A percentile compares a stretch with the other conserved stretches of the same genome.
Conservation (phyloP, 2,888 invertebrate species). For the Erpobdella octoculata region DNA sequence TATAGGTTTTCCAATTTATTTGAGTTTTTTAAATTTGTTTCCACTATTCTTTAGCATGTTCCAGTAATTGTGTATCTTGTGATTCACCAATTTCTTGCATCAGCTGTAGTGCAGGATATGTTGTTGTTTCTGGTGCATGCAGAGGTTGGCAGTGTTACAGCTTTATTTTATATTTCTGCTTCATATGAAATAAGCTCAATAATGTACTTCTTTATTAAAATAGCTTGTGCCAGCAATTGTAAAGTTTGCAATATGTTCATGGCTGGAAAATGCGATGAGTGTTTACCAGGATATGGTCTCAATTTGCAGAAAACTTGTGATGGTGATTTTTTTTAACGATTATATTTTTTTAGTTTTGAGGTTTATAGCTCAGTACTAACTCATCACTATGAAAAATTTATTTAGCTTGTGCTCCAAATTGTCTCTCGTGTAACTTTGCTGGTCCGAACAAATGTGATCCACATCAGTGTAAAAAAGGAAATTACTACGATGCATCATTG, state of each 20-base stretch:
- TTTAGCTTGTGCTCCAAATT: slow-evolving; percentile 31
- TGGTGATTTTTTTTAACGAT: slow-evolving; percentile 10
- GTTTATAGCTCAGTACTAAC: background rate
- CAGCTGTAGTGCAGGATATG: slow-evolving; percentile 6
- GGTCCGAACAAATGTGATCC: slow-evolving; percentile 30
- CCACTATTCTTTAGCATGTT: slow-evolving; percentile 17
- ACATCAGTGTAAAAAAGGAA: slow-evolving; percentile 10
- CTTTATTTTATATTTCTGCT: too few species aligned
- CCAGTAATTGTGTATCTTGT: slow-evolving; percentile 19
- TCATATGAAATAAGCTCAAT: too few species aligned
- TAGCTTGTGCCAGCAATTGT: slow-evolving; percentile 34
- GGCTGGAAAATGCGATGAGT: slow-evolving; percentile 29
- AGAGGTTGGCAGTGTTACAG: slow-evolving; percentile 23
- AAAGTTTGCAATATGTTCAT: slow-evolving; percentile 24
- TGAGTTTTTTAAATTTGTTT: background rate
- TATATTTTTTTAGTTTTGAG: background rate
- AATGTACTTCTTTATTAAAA: background rate
- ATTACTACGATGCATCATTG: slow-evolving; percentile 6
- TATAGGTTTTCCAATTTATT: background rate
- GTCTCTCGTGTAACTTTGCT: slow-evolving; percentile 25
- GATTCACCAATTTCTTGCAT: slow-evolving; percentile 1
- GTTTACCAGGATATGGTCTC: slow-evolving; percentile 21
- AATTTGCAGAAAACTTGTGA: slow-evolving; percentile 28
- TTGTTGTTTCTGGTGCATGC: slow-evolving; percentile 8
- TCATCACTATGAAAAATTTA: background rate